These are phyloP conservation scores for Cheilosia scutellata DNA, from an alignment of 2,888 invertebrate genomes.

Conservation along the genomic window DNA sequence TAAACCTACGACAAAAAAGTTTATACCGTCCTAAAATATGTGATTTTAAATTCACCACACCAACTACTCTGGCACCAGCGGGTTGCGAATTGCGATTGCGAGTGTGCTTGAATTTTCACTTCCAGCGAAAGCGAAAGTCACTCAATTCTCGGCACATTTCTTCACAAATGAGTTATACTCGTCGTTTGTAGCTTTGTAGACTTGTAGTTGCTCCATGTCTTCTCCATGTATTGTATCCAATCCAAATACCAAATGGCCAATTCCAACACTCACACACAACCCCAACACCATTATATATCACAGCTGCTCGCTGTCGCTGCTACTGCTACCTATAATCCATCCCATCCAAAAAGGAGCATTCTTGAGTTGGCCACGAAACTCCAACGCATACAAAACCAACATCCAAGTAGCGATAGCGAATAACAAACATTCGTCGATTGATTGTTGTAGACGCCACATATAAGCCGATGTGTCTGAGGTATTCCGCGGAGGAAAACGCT, in stretches of 20 bases:
- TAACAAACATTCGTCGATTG: constrained; percentile 48
- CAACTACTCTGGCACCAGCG: neutral
- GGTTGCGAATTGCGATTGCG: no score
- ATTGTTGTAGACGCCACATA: constrained; percentile 41
- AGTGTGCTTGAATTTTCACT: neutral
- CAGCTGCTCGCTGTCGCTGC: constrained; percentile 12
- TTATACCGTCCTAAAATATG: no score
- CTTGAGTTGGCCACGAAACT: constrained; percentile 2
- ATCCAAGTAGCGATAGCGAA: constrained; percentile 42
- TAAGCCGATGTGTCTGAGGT: constrained; percentile 10
- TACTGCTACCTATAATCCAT: neutral
- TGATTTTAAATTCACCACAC: constrained; percentile 12
- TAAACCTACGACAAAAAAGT: neutral
- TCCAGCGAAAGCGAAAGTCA: constrained; percentile 51
- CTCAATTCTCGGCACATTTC: constrained; percentile 18
- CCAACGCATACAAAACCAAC: constrained; percentile 33
- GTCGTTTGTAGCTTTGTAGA: constrained; percentile 29
- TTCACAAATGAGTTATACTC: constrained; percentile 19
- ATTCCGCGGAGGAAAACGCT: constrained; percentile 17
- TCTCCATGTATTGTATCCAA: no score
- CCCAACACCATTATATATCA: neutral
- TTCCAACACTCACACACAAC: neutral
- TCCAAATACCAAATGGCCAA: neutral
- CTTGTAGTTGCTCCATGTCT: constrained; percentile 7
- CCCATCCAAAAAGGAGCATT: neutral